These are phyloP conservation scores for Chondrosia reniformis DNA, from an alignment of 37 sponge, comb jelly and placozoan genomes.

Conservation along the genomic window DNA sequence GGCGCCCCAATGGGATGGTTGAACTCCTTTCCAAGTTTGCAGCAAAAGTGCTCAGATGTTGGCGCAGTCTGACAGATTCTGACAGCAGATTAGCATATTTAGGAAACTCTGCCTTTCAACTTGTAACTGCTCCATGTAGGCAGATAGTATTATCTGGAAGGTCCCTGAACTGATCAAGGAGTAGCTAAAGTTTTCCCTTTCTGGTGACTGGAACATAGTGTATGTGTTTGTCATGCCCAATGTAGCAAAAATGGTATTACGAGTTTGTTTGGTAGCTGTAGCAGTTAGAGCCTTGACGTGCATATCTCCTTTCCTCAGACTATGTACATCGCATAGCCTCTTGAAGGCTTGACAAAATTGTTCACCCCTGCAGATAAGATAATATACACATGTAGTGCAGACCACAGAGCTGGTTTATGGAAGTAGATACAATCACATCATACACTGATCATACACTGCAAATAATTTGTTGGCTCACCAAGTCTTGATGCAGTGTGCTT, in stretches of 20 bases:
- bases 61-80: constrained; percentile 14
- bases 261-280: constrained; percentile 26
- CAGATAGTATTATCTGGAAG: neutral
- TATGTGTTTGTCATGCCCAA: constrained; percentile 26
- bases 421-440: too few relatives aligned
- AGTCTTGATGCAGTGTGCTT: constrained; percentile 21
- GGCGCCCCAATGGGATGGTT: constrained; percentile 24
- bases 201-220: constrained; percentile 5
- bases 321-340: constrained; percentile 31
- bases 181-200: constrained; percentile 14
- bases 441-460: too few relatives aligned
- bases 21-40: constrained; percentile 15
- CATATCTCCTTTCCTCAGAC: constrained; percentile 18
- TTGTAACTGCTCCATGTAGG: neutral
- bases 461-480: constrained; percentile 14
- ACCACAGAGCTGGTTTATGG: too few relatives aligned
- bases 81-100: constrained; percentile 24
- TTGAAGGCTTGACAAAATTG: constrained; percentile 4
- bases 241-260: neutral
- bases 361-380: constrained; percentile 24
- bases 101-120: neutral
- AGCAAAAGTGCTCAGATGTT: constrained; percentile 4
- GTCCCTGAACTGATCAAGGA: neutral
- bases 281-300: constrained; percentile 42
- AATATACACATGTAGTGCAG: neutral